Percentiles rank a stretch among this genome's conserved stretches.
Evolutionary conservation across 2,888 invertebrate genomes (phyloP).

Genomic region (Fissipunctia ypsillon): DNA sequence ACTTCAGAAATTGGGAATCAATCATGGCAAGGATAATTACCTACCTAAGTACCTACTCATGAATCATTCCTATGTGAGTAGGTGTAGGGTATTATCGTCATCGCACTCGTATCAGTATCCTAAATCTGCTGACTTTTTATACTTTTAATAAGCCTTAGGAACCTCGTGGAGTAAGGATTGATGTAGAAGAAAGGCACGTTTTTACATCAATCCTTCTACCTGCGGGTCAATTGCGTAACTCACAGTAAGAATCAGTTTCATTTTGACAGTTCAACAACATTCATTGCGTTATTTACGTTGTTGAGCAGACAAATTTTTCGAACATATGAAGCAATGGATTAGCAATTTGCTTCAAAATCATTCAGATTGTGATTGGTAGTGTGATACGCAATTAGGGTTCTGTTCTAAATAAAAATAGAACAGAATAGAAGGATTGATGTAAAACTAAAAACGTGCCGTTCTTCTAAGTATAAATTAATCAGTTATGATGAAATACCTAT

Average conservation of each 20-base stretch:
- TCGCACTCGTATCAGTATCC: not conserved
- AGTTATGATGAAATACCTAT: constrained; percentile 6
- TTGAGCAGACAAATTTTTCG: too few relatives aligned
- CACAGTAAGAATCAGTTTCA: too few relatives aligned
- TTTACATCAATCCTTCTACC: not conserved
- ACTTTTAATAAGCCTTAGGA: too few relatives aligned
- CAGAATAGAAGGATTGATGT: not conserved
- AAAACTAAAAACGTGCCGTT: not conserved
- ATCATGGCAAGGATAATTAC: not conserved
- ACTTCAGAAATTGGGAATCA: constrained; percentile 11
- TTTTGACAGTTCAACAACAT: too few relatives aligned
- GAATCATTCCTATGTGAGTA: not conserved
- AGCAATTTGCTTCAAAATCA: too few relatives aligned
- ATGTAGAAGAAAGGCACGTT: not conserved
- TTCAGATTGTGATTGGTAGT: too few relatives aligned
- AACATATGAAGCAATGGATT: too few relatives aligned
- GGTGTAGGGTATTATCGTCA: too few relatives aligned
- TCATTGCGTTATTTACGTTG: too few relatives aligned
- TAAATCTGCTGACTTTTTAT: constrained; percentile 5
- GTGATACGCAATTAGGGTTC: too few relatives aligned
- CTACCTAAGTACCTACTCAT: not conserved
- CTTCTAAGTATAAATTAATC: not conserved
- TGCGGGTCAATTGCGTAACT: too few relatives aligned
- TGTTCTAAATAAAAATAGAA: not conserved
- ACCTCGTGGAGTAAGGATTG: not conserved